These are phyloP conservation scores for Salvelinus sp. DNA, from an alignment of 2,113 vertebrate species.

Conservation along the genomic window DNA sequence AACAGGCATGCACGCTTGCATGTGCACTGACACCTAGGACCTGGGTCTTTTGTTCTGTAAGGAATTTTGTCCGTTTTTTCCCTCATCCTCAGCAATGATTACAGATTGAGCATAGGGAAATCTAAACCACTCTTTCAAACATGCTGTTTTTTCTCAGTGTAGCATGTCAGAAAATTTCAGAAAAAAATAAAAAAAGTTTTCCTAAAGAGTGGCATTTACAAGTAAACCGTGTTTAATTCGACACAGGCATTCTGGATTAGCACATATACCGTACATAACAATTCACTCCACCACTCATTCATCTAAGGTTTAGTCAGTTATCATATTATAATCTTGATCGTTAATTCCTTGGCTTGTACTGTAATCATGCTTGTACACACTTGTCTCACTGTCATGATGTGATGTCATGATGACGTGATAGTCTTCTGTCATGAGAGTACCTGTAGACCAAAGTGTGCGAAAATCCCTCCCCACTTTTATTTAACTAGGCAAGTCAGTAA, in stretches of 20 bases:
- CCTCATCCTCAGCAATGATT: not conserved
- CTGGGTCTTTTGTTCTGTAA: not conserved
- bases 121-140: not conserved
- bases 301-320: not conserved
- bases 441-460: conserved; percentile 39
- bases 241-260: not conserved
- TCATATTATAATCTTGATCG: not conserved
- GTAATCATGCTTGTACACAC: not conserved
- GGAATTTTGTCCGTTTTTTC: not conserved
- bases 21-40: not conserved
- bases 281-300: not conserved
- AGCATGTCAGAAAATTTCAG: not conserved
- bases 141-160: not conserved
- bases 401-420: conserved; percentile 2
- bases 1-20: not conserved
- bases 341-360: not conserved
- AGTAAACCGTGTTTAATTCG: not conserved
- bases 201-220: not conserved
- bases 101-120: too few species aligned
- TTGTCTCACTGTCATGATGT: not conserved
- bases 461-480: conserved; percentile 32
- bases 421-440: conserved; percentile 25
- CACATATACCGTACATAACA: not conserved
- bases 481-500: too few species aligned
- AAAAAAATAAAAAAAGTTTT: not conserved